Percentiles rank a stretch among this genome's conserved stretches.
Conservation (phyloP, 1,140 invertebrate species). For the Caerostris extrusa region DNA sequence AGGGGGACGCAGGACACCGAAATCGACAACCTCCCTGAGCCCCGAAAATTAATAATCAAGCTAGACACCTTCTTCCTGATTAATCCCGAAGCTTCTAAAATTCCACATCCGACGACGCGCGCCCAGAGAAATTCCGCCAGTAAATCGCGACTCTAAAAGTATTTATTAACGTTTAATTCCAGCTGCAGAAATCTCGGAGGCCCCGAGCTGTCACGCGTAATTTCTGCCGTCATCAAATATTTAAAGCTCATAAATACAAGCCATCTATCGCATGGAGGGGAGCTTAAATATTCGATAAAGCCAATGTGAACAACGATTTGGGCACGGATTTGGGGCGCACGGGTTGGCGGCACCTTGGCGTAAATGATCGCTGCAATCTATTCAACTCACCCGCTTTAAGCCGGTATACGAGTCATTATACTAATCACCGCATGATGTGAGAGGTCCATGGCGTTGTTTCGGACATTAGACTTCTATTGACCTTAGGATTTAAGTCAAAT, state of each 20-base stretch:
- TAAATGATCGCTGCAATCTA: conserved; percentile 67
- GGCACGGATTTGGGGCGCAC: not conserved
- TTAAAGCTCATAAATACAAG: conserved; percentile 54
- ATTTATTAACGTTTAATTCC: conserved; percentile 66
- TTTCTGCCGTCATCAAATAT: conserved; percentile 55
- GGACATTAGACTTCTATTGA: conserved; percentile 57
- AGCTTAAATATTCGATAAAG: conserved; percentile 54
- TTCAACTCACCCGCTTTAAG: conserved; percentile 43
- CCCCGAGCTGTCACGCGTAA: conserved; percentile 44
- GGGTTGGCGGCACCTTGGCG: not conserved
- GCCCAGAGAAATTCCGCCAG: not conserved
- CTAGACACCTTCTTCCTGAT: not conserved
- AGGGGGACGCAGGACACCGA: not conserved
- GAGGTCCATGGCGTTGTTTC: not conserved
- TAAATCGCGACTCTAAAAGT: conserved; percentile 20
- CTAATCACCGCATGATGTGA: conserved; percentile 1
- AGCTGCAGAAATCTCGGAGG: conserved; percentile 36
- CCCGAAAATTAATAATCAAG: conserved; percentile 34
- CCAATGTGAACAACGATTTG: conserved; percentile 22
- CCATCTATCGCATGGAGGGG: conserved; percentile 10
- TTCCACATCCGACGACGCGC: not conserved
- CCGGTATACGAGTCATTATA: not conserved
- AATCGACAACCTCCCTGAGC: not conserved
- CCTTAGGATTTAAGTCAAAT: conserved; percentile 44
- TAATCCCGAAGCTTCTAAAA: conserved; percentile 37